phyloP scores from a whole-genome alignment of 92 coral and sea anemone genomes.

The Chrysogorgia sp. region DNA sequence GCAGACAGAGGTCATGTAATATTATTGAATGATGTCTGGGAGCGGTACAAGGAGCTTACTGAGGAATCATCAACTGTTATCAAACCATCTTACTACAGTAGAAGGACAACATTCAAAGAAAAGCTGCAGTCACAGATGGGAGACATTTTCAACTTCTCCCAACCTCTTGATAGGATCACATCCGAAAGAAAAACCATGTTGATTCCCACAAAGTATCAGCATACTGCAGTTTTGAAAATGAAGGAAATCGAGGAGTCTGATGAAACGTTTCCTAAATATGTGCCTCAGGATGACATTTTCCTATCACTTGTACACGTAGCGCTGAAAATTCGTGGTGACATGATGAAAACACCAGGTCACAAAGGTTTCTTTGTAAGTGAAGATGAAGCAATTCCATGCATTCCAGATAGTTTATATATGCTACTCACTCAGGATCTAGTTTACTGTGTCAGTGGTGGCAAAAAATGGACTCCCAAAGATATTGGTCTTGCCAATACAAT shows the following conservation, averaged over 20 bases:
- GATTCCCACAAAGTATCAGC: conserved; percentile 27
- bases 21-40: conserved; percentile 45
- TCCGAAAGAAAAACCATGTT: conserved; percentile 9
- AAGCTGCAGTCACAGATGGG: conserved; percentile 27
- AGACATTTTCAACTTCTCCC: conserved; percentile 8
- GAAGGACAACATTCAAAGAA: conserved; percentile 48
- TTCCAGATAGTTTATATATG: conserved; percentile 67
- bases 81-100: conserved; percentile 43
- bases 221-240: conserved; percentile 33
- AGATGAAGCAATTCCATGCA: conserved; percentile 45
- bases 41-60: conserved; percentile 25
- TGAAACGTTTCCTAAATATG: too few relatives aligned
- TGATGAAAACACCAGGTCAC: conserved; percentile 37
- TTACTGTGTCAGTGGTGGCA: conserved; percentile 26
- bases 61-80: conserved; percentile 26
- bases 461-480: conserved; percentile 46
- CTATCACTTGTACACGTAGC: conserved; percentile 60
- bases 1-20: conserved; percentile 32
- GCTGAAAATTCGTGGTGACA: conserved; percentile 50
- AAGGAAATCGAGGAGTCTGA: not conserved
- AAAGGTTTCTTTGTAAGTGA: conserved; percentile 36
- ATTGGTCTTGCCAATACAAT: conserved; percentile 24
- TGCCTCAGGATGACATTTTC: too few relatives aligned
- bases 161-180: not conserved
- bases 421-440: conserved; percentile 49